Percentiles rank a stretch among this genome's conserved stretches.
Conservation (phyloP, 1,140 invertebrate genomes). For the Trachelipus rathkii region DNA sequence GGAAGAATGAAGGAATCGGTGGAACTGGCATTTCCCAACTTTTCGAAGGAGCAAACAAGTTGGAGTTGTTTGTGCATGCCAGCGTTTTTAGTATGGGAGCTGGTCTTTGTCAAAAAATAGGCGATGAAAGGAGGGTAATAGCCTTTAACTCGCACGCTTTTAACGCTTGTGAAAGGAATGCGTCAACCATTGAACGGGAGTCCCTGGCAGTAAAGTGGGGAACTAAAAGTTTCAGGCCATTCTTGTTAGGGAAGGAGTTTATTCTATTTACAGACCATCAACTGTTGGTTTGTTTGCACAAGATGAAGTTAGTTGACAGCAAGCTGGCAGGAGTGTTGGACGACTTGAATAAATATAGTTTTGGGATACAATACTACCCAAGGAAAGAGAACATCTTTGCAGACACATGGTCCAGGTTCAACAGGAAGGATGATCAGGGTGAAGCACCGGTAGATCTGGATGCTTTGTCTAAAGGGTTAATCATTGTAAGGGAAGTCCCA, state of each 20-base stretch:
- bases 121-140: background rate
- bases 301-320: background rate
- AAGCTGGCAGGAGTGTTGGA: background rate
- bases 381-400: background rate
- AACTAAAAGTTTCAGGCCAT: conserved; percentile 7
- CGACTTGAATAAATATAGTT: background rate
- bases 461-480: background rate
- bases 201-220: background rate
- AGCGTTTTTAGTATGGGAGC: background rate
- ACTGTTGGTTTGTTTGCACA: conserved; percentile 15
- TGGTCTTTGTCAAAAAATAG: background rate
- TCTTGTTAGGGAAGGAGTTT: background rate
- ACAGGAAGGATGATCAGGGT: background rate
- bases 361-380: background rate
- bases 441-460: background rate
- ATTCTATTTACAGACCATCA: conserved; percentile 13
- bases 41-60: background rate
- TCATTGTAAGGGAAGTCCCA: background rate
- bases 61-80: background rate
- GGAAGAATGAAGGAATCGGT: background rate
- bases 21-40: background rate
- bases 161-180: conserved; percentile 6
- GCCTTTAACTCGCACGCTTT: background rate
- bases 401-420: background rate
- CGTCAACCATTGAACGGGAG: conserved; percentile 13